These are phyloP conservation scores for Atlantisia rogersi DNA, from an alignment of 2,113 vertebrate genomes.

Conservation along the genomic window DNA sequence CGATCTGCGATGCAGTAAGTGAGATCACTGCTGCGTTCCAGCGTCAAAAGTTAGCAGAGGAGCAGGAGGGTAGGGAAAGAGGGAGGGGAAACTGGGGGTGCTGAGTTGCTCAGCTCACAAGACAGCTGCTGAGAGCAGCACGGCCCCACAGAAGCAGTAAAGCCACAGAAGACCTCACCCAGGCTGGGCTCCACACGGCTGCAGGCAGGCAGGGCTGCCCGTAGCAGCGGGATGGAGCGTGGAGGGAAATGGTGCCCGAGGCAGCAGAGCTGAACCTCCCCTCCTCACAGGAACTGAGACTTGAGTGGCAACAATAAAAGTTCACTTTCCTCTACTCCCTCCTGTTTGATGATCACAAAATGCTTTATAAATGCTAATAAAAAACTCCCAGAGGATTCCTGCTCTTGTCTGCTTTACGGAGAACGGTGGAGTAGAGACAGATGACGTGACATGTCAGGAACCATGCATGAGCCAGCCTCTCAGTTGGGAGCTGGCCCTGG, in stretches of 20 bases:
- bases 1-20: background rate
- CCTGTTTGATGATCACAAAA: background rate
- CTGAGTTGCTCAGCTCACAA: rapidly evolving
- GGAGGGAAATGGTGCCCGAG: background rate
- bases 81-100: background rate
- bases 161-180: background rate
- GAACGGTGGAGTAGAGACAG: background rate
- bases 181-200: background rate
- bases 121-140: background rate
- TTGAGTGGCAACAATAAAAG: background rate
- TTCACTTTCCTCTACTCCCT: background rate
- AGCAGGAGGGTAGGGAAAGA: background rate
- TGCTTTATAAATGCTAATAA: constrained; percentile 25
- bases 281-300: background rate
- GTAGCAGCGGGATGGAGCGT: rapidly evolving
- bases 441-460: background rate
- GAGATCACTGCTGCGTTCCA: background rate
- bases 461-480: background rate
- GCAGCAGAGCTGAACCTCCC: background rate
- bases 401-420: background rate
- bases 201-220: background rate
- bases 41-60: background rate
- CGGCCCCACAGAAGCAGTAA: background rate
- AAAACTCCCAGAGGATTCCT: background rate
- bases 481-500: background rate